Conservation (phyloP, 92 coral and sea anemone genomes). For the Diadumene lineata region DNA sequence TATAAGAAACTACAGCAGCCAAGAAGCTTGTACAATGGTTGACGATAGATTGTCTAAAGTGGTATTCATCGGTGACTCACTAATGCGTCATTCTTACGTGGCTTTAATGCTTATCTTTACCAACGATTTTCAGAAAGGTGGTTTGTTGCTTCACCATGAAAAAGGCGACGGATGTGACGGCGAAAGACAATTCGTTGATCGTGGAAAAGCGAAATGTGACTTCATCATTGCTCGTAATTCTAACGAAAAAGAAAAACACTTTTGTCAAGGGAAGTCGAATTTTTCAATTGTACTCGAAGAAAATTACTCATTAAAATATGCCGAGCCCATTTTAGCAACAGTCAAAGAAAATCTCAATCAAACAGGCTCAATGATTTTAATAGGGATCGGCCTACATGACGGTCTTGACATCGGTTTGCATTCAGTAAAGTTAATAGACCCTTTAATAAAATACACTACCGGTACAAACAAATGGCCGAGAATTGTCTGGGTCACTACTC, state of each 20-base stretch:
- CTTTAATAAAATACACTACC: conserved; percentile 42
- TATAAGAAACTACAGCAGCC: conserved; percentile 53
- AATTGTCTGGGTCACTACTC: conserved; percentile 63
- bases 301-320: conserved; percentile 27
- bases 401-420: conserved; percentile 23
- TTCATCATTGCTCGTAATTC: conserved; percentile 21
- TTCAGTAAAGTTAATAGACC: conserved; percentile 40
- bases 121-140: conserved; percentile 42
- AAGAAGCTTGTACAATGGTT: conserved; percentile 58
- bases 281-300: conserved; percentile 50
- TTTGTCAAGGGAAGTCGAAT: conserved; percentile 40
- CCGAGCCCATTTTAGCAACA: conserved; percentile 35
- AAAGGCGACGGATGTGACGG: conserved; percentile 48
- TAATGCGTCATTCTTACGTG: conserved; percentile 58
- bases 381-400: conserved; percentile 66
- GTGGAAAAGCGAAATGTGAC: conserved; percentile 55
- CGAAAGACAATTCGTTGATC: conserved; percentile 78
- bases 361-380: conserved; percentile 37
- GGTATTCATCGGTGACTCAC: conserved; percentile 66
- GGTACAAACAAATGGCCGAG: conserved; percentile 54
- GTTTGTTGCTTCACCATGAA: too few relatives aligned
- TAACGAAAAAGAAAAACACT: conserved; percentile 9
- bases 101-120: conserved; percentile 65
- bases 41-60: conserved; percentile 41
- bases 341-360: conserved; percentile 48